Base-by-base conservation (phyloP, 2,797 vertebrate genomes). In the Stomatorhinus walkeri region DNA sequence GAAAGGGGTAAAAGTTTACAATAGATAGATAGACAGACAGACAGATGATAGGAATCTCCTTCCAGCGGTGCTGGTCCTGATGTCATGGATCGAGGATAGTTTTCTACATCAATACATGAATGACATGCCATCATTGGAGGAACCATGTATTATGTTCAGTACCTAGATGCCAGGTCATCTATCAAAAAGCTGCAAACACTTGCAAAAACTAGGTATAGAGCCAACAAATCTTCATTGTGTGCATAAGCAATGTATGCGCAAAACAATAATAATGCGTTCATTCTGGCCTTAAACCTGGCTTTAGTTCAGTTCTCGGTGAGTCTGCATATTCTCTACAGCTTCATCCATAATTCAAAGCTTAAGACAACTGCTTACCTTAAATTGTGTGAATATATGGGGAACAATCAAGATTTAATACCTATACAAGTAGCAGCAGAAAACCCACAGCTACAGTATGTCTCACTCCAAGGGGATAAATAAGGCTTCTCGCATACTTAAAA, bases 311-410 rank as follows among this genome's bases (percentile, higher is more conserved):
- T 72, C 68, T 72, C 36, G 32, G 28, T 16, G 68, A 72, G 68
- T 36, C 32, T 40, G 68, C 68, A 72, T 72, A 72, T 6, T 72
- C 68, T 40, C 24, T 36, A 36, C 68, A 36, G 32, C 68, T 40
- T 36, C 68, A 72, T 72, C 12, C 68, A 72, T 72, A 72, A 72
- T 72, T 72, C 68, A 72, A 72, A 54, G 84, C 48, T 10, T 81
- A 88, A 94, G 93, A 94, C 68, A 72, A 36, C 68, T 72, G 68
- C 68, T 72, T 36, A 36, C 68, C 68, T 36, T 72, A 72, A 72
- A 72, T 16, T 72, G 68, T 40, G 14, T 72, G 32, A 72, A 36
- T 16, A 36, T 19, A 19, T 81, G 16, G 16, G 76, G 19, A 81
- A n/a, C 19, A 81, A 81, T 81, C 40, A 81, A 81, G 76, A 81